phyloP scores from a whole-genome alignment of 2,888 invertebrate species.

The Drosophila pullipes region DNA sequence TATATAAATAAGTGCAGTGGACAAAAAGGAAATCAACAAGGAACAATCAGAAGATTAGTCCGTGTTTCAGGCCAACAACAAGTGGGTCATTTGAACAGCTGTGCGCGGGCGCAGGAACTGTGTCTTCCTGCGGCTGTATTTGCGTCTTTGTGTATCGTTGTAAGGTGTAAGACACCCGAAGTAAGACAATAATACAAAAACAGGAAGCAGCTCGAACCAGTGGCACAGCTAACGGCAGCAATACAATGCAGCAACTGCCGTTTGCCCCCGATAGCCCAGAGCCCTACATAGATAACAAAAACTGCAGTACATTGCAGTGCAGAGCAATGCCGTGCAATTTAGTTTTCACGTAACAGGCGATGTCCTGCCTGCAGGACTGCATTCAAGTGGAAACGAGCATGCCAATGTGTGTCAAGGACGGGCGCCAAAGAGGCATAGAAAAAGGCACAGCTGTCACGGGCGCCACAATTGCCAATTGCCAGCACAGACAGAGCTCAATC shows the following conservation, averaged over 20 bases:
- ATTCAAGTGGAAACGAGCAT: slow-evolving; percentile 62
- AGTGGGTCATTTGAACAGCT: slow-evolving; percentile 60
- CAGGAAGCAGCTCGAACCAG: slow-evolving; percentile 47
- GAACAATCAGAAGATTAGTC: slow-evolving; percentile 11
- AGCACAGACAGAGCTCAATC: slow-evolving; percentile 23
- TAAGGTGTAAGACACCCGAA: slow-evolving; percentile 25
- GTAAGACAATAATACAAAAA: slow-evolving; percentile 19
- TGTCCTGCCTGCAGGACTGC: slow-evolving; percentile 34
- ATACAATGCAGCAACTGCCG: slow-evolving; percentile 25
- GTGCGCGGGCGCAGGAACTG: slow-evolving; percentile 39
- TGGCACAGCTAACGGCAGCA: slow-evolving; percentile 56
- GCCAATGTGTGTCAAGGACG: slow-evolving; percentile 76
- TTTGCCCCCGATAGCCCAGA: slow-evolving; percentile 70
- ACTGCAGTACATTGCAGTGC: slow-evolving; percentile 27
- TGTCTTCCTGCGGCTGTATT: slow-evolving; percentile 26
- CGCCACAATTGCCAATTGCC: slow-evolving; percentile 15
- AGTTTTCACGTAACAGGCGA: slow-evolving; percentile 25
- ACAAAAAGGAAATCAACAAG: background rate
- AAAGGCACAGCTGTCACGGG: slow-evolving; percentile 52
- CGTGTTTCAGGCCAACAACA: slow-evolving; percentile 5
- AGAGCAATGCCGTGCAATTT: slow-evolving; percentile 33
- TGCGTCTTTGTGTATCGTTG: slow-evolving; percentile 10
- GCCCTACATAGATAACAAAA: slow-evolving; percentile 76
- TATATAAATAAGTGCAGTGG: background rate
- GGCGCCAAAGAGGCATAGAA: slow-evolving; percentile 55